These are phyloP conservation scores for Ophioderma brevispina DNA, from an alignment of 35 echinoderm and acorn worm genomes.

Conservation along the genomic window DNA sequence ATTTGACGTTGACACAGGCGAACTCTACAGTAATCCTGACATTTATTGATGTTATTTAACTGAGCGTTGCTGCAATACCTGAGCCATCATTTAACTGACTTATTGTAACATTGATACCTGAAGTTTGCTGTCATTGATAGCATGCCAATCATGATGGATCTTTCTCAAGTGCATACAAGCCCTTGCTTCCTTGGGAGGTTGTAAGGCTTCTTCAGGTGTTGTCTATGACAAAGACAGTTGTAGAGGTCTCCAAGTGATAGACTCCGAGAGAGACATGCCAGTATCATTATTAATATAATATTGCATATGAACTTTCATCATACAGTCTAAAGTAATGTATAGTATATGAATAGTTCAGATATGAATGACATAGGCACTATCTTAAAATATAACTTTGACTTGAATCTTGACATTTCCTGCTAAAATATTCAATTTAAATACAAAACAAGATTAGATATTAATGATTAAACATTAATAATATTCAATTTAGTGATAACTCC, in stretches of 20 bases:
- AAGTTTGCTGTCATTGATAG: background rate
- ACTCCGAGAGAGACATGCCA: background rate
- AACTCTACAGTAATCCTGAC: background rate
- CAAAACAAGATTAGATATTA: background rate
- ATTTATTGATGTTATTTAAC: background rate
- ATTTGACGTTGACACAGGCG: background rate
- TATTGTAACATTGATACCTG: background rate
- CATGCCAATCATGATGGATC: background rate
- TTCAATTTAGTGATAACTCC: too few relatives aligned
- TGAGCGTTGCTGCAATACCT: too few relatives aligned
- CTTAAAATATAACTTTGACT: background rate
- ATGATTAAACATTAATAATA: background rate
- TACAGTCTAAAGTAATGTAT: background rate
- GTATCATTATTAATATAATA: background rate
- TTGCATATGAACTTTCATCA: background rate
- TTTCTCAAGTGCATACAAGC: background rate
- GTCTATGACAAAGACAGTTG: background rate
- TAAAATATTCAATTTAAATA: background rate
- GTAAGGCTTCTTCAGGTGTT: background rate
- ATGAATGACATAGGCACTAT: too few relatives aligned
- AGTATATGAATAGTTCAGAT: background rate
- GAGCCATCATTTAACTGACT: background rate
- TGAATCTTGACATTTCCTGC: background rate
- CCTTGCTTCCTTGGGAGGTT: background rate
- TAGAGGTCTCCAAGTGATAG: background rate